Evolutionary conservation across 1,140 invertebrate species (phyloP), one percentile per base, ranked within the genome.

Genomic region (Sweltsa coloradensis): DNA sequence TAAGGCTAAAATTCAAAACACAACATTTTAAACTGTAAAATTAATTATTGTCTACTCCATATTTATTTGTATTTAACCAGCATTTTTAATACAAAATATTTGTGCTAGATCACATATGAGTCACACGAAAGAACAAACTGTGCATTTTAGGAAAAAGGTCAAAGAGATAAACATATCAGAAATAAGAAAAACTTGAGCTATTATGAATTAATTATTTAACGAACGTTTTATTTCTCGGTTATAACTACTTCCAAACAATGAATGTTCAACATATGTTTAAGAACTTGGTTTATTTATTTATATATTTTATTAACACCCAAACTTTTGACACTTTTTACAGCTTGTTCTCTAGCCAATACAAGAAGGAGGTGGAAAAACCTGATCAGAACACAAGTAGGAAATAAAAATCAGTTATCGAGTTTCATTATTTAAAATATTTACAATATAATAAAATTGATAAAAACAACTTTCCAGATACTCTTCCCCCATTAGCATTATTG

Each of bases 341-440:
- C 24, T 50, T 48, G 36, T 34, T 50, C 34, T 44, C 42, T 45
- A 50, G 48, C 48, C 41, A 50, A 44, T 50, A 45, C 41, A 50
- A 50, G 26, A 43, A 41, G 48, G 31, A 45, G 48, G 48, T 43
- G 47, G 41, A 50, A 50, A 48, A 40, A 41, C 31, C 46, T 39
- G 24, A 40, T 13, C 25, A 24, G 36, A 48, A 48, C 46, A 50
- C 22, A 50, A 42, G 29, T 23, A 29, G 29, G 25, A 39, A 37
- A 50, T 18, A 27, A 36, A 26, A 37, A 37, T 37, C 22, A 19
- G 29, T 31, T 41, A 41, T 25, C 21, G 36, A 39, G 34, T 41
- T 39, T 50, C 34, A 46, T 41, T 44, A 42, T 53, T 53, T 53
- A 50, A 53, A 53, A 53, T 53, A 53, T 53, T 51, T 53, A 53